Evolutionary conservation across 2,888 invertebrate species (phyloP), one percentile per base, ranked within the genome.

Genomic region (Drosophila pseudotakahashii): DNA sequence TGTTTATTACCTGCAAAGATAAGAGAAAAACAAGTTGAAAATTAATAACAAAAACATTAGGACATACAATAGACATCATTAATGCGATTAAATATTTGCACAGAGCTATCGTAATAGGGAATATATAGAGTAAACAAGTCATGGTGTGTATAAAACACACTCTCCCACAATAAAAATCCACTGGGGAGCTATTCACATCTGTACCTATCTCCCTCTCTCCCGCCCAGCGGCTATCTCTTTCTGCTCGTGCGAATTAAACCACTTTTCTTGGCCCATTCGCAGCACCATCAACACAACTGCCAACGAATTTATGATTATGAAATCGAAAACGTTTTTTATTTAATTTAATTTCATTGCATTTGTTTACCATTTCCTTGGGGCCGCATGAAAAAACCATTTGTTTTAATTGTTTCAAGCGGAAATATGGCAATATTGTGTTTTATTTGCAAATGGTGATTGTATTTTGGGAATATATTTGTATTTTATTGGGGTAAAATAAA

Each of bases 291-390:
- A 36, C 67, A 41, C 34, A 48, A 36, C 67, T 67, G 58, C 58
- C 68, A 67, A 39, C 50, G 7, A 48, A 50, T 34, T 44, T 63
- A 53, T 60, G 70, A 71, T 82, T 81, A 79, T 81, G 81, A 81
- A 81, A 81, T 73, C 55, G 60, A 68, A 75, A 79, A 72, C 68
- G 50, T 47, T 70, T 77, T 72, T 69, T 81, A 74, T 74, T 82
- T 71, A 69, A 82, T 75, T 77, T 71, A 10, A 51, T 67, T 67
- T 58, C 30, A 76, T 79, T 77, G 58, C 69, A 71, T 60, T 81
- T 83, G 72, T 73, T 59, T 62, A 11, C 30, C 67, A 63, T 68
- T 51, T 26, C 34, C 53, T 60, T 44, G 34, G 42, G 41, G 52
- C n/a, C 34, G 16, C 10, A 37, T 32, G 19, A 39, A 39, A 30